phyloP scores from a whole-genome alignment of 2,797 vertebrate genomes.

The Sciurus vulgaris region DNA sequence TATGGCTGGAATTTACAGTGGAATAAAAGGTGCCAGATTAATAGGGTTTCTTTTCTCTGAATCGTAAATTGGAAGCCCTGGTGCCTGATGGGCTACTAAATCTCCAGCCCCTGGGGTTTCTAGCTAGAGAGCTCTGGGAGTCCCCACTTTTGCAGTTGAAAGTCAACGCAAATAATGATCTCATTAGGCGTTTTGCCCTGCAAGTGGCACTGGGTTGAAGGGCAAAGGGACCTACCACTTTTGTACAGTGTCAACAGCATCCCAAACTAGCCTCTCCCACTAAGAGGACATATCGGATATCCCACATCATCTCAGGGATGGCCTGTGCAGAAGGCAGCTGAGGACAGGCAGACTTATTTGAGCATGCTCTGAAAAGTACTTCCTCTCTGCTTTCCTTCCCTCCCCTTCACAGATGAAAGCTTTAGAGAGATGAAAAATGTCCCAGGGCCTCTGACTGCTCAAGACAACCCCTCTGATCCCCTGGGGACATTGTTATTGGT shows the following conservation, averaged over 20 bases:
- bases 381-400: neutral
- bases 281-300: neutral
- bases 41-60: conserved; percentile 80
- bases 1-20: conserved; percentile 79
- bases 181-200: conserved; percentile 32
- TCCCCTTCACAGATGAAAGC: neutral
- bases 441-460: neutral
- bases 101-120: conserved; percentile 67
- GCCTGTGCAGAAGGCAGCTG: neutral
- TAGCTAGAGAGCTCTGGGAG: conserved; percentile 52
- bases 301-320: neutral
- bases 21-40: conserved; percentile 82
- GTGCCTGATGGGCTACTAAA: conserved; percentile 76
- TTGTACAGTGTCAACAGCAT: neutral
- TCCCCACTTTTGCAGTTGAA: conserved; percentile 48
- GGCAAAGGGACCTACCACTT: neutral
- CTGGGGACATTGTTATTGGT: neutral
- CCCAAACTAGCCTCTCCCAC: neutral
- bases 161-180: conserved; percentile 67
- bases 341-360: neutral
- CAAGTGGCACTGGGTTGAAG: conserved; percentile 32
- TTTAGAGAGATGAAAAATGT: neutral
- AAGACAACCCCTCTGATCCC: neutral
- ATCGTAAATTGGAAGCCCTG: conserved; percentile 77
- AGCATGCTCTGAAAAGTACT: neutral